Base-by-base conservation (phyloP, 1,140 invertebrate species). In the Ooceraea biroi region DNA sequence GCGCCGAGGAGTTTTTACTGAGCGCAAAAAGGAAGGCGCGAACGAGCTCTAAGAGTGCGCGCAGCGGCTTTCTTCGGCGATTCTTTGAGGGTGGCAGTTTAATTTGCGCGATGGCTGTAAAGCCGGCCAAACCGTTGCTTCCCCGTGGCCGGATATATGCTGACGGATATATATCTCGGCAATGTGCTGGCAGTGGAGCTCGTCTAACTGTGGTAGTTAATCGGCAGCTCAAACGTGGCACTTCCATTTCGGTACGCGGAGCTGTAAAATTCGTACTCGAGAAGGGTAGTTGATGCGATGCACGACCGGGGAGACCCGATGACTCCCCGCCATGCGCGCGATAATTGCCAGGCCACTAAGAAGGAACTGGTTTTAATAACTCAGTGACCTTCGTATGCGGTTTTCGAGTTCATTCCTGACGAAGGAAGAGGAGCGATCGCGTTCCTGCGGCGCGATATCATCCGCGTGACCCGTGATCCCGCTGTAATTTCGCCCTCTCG, bases 21-120 rank as follows among this genome's bases (percentile, higher is more conserved):
- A n/a, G 5, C 8, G 22, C 19, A 63, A 30, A 61, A 74, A 76
- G 10, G 10, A 46, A 69, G 71, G 5, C 22, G 61, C 63, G 25
- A 78, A 69, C 61, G 63, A 78, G 63, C 10, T 52, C 61, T 41
- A 52, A 68, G 60, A 65, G 12, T 14, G 19, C 30, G 30, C 30
- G 11, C 19, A 14, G 19, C 12, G 50, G 50, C 36, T 58, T n/a
- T 36, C 22, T 41, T 50, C 83, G 41, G 85, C n/a, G 65, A 57
- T n/a, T n/a, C 48, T 77, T 82, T 85, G 85, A 86, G 84, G 84
- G 84, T 86, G 85, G 85, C 80, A 83, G 86, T 86, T 87, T 86
- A 87, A 87, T 87, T 86, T 87, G 72, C 65, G 65, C 22, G 78
- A 76, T 30, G 65, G 57, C 71, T 50, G 57, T 87, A 87, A 87